phyloP scores from a whole-genome alignment of 1,140 invertebrate species.

The Papilio dardanus region DNA sequence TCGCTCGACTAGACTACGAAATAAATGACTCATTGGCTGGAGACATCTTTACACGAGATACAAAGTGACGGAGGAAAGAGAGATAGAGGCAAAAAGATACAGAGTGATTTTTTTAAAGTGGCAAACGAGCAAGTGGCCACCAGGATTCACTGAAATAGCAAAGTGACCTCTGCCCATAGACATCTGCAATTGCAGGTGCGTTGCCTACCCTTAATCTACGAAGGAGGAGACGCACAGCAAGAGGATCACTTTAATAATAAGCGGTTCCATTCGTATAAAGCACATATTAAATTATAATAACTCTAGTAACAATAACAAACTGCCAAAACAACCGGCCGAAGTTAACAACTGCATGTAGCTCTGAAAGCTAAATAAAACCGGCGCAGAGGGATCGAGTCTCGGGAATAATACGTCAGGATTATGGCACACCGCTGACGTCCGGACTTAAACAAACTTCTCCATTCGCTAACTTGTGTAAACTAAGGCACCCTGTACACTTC shows the following conservation, averaged over 20 bases:
- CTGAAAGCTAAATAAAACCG: constrained; percentile 12
- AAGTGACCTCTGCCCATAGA: no score
- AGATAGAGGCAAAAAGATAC: neutral
- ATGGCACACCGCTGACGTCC: constrained; percentile 15
- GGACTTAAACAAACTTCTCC: constrained; percentile 3
- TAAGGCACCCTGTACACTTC: neutral
- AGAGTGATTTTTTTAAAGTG: no score
- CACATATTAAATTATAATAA: neutral
- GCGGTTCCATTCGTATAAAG: neutral
- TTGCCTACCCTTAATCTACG: no score
- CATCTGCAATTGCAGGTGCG: no score
- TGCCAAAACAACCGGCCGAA: constrained; percentile 4
- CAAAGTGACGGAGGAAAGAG: neutral
- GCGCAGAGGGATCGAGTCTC: constrained; percentile 2
- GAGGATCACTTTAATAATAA: no score
- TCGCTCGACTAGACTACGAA: neutral
- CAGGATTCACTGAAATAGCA: no score
- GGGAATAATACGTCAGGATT: constrained; percentile 23
- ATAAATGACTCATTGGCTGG: neutral
- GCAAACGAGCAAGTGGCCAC: no score
- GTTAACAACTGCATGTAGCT: neutral
- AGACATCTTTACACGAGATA: no score
- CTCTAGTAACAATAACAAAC: neutral
- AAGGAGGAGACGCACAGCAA: no score
- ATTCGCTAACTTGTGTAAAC: neutral